Conservation (phyloP, 1,140 invertebrate genomes). For the Nilaparvata lugens region DNA sequence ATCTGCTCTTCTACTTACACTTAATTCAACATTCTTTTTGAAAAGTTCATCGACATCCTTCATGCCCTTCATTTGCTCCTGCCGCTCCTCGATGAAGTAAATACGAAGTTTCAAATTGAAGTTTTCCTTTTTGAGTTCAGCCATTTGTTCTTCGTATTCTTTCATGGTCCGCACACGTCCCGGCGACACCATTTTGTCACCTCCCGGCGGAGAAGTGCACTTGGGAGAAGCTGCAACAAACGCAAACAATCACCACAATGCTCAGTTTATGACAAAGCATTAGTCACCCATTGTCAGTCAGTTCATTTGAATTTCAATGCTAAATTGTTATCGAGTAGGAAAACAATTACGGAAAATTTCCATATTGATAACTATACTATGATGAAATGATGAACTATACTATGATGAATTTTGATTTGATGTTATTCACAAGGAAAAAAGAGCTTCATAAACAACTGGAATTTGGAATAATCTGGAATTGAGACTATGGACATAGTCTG, state of each 20-base stretch:
- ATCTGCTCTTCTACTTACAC: conserved; percentile 49
- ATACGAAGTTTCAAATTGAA: conserved; percentile 84
- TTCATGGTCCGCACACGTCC: conserved; percentile 53
- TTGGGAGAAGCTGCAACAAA: background rate
- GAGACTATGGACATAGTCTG: too few relatives aligned
- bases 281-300: too few relatives aligned
- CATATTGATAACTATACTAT: too few relatives aligned
- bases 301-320: too few relatives aligned
- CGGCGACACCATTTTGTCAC: conserved; percentile 2
- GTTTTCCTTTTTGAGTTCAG: conserved; percentile 76
- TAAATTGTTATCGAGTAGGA: too few relatives aligned
- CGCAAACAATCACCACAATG: background rate
- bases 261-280: background rate
- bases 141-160: conserved; percentile 81
- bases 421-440: too few relatives aligned
- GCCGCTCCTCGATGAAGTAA: conserved; percentile 81
- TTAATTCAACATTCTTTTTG: conserved; percentile 67
- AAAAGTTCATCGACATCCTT: conserved; percentile 50
- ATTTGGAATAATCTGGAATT: too few relatives aligned
- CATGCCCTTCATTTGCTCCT: conserved; percentile 49
- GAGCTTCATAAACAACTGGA: too few relatives aligned
- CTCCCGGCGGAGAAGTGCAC: background rate
- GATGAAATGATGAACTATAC: too few relatives aligned
- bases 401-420: too few relatives aligned
- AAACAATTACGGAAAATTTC: too few relatives aligned